Base-by-base conservation (phyloP, 1,140 invertebrate genomes). In the Anastrepha ludens region DNA sequence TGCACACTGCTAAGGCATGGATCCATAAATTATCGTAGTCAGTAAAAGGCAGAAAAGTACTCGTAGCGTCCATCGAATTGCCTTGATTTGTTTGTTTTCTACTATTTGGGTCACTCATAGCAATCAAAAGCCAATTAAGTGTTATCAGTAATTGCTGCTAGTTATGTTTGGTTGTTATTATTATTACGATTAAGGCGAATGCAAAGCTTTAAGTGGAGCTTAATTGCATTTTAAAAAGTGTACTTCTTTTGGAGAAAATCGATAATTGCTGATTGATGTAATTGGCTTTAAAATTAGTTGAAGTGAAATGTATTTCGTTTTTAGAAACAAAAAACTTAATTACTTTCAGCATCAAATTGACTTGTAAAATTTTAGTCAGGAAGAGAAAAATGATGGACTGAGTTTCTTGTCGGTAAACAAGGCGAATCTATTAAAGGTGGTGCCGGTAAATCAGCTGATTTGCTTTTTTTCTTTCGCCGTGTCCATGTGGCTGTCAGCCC, bases 121-220 rank as follows among this genome's bases (percentile, higher is more conserved):
- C 74, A 81, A 81, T 81, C 74, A 81, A 81, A 81, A 81, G 47
- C 47, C 74, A 81, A 81, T 81, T 81, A 81, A 81, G 55, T 81
- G 47, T 81, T 81, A 81, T 81, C 74, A 29, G 47, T 81, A 58
- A 81, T 81, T 20, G 74, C 74, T 58, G 8, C 74, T 55, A 81
- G 15, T 81, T 81, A 81, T 81, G 9, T 58, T 2, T 20, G 13
- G 47, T 81, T 81, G 15, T 81, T 81, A 50, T 74, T 74, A 47
- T 74, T 74, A 47, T 67, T 44, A 3, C 29, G 13, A 17, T 47
- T 74, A 44, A 74, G 11, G 41, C 41, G 9, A 20, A 55, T 55
- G 74, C 41, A 74, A 74, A n/a, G 74, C 47, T 50, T 55, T 50
- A 8, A 55, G n/a, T 20, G 47, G n/a, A 20, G 17, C 50, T 81